Conservation (phyloP, 1,140 invertebrate genomes). For the Nasonia giraulti region DNA sequence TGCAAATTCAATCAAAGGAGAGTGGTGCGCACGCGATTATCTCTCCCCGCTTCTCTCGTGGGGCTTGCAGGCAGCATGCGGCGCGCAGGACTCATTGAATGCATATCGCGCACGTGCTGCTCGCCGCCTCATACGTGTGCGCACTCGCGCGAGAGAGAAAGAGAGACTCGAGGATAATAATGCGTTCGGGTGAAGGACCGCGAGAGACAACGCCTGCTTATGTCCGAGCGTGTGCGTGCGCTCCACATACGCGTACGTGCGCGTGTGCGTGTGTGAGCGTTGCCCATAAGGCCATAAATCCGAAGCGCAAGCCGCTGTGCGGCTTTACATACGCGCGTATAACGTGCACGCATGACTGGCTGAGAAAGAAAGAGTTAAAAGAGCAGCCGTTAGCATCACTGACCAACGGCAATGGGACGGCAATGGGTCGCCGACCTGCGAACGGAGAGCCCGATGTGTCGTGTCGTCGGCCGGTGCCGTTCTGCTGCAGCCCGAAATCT, state of each 20-base stretch:
- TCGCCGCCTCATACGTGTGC: not conserved
- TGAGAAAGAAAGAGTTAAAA: slow-evolving; percentile 20
- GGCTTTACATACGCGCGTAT: not conserved
- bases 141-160: not conserved
- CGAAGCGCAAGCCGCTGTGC: not conserved
- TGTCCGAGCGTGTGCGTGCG: slow-evolving; percentile 56
- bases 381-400: slow-evolving; percentile 70
- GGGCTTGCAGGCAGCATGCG: too few species aligned
- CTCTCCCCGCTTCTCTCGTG: not conserved
- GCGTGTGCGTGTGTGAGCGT: slow-evolving; percentile 50
- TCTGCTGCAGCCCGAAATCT: slow-evolving; percentile 62
- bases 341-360: not conserved
- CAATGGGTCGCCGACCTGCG: slow-evolving; percentile 69
- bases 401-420: slow-evolving; percentile 72
- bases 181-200: slow-evolving; percentile 43
- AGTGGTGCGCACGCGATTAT: not conserved
- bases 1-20: not conserved
- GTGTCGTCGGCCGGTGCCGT: slow-evolving; percentile 41
- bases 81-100: not conserved
- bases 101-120: slow-evolving; percentile 1
- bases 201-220: slow-evolving; percentile 19
- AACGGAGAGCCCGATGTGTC: not conserved
- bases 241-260: slow-evolving; percentile 39
- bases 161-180: slow-evolving; percentile 52
- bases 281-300: not conserved